These are phyloP conservation scores for Sciaenops ocellatus DNA, from an alignment of 2,797 vertebrate species.

Conservation along the genomic window DNA sequence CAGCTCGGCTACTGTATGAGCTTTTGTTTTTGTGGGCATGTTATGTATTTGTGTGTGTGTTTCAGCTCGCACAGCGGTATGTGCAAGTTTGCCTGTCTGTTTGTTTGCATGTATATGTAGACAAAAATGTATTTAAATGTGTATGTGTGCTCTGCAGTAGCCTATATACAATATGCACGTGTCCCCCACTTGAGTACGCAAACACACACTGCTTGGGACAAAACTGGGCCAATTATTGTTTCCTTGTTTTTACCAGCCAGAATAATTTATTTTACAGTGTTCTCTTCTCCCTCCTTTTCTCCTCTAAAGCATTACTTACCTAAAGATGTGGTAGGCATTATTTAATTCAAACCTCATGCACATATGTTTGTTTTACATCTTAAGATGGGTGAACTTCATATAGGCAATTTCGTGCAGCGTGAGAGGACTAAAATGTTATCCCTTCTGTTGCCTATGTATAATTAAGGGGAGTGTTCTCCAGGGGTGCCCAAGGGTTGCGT, in stretches of 20 bases:
- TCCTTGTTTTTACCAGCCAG: conserved; percentile 47
- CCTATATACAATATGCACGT: conserved; percentile 31
- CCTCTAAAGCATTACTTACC: conserved; percentile 34
- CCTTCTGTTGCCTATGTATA: conserved; percentile 81
- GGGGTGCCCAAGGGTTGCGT: conserved; percentile 75
- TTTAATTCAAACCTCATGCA: conserved; percentile 46
- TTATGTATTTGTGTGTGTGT: conserved; percentile 26
- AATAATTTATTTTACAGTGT: conserved; percentile 33
- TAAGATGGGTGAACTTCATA: conserved; percentile 61
- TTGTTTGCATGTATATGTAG: conserved; percentile 27
- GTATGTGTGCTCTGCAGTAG: conserved; percentile 29
- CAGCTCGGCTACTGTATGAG: conserved; percentile 71
- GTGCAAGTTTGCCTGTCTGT: conserved; percentile 19
- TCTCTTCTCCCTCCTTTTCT: conserved; percentile 11
- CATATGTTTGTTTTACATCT: conserved; percentile 68
- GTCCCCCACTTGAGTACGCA: conserved; percentile 42
- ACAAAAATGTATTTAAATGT: conserved; percentile 24
- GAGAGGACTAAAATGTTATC: conserved; percentile 76
- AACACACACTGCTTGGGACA: conserved; percentile 37
- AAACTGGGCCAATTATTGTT: conserved; percentile 64
- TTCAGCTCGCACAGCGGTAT: conserved; percentile 28
- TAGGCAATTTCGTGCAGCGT: conserved; percentile 69
- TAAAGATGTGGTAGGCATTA: conserved; percentile 22
- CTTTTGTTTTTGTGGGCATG: conserved; percentile 57
- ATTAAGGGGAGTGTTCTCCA: conserved; percentile 77